Evolutionary conservation across 2,888 invertebrate species (phyloP).

Genomic region (Trachelus stipa): DNA sequence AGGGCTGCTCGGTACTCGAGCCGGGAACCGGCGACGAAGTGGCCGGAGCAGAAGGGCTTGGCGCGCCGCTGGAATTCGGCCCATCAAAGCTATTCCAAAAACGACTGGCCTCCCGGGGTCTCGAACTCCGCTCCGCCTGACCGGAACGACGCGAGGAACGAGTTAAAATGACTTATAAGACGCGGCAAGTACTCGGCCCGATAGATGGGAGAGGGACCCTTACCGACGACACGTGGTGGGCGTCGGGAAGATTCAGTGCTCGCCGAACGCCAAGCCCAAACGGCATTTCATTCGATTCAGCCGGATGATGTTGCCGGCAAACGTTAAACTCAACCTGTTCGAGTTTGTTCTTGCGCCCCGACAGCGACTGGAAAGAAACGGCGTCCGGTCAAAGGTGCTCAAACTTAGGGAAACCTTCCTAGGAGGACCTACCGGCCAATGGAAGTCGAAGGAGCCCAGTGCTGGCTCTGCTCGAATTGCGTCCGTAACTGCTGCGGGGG

Average conservation of each 20-base stretch:
- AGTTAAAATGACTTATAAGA: conserved; percentile 36
- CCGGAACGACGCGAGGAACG: conserved; percentile 6
- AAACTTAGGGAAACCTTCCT: too few relatives aligned
- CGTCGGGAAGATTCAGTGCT: conserved; percentile 50
- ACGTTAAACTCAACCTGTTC: conserved; percentile 48
- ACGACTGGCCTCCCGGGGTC: conserved; percentile 7
- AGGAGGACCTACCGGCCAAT: too few relatives aligned
- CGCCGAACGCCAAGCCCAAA: conserved; percentile 47
- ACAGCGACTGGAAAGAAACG: too few relatives aligned
- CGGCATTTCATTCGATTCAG: conserved; percentile 48
- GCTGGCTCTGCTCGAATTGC: too few relatives aligned
- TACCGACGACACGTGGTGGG: conserved; percentile 46
- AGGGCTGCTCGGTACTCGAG: too few relatives aligned
- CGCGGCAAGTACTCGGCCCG: conserved; percentile 5
- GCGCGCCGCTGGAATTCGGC: not conserved
- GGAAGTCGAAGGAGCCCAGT: too few relatives aligned
- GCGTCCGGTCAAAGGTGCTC: too few relatives aligned
- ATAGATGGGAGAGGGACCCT: conserved; percentile 4
- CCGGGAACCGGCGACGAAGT: not conserved
- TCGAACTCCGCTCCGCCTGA: too few relatives aligned
- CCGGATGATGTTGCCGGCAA: conserved; percentile 34
- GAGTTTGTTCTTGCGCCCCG: conserved; percentile 22
- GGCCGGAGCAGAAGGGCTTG: not conserved
- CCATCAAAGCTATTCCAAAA: not conserved
- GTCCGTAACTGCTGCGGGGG: not conserved